Evolutionary conservation across 2,888 invertebrate genomes (phyloP).

Genomic region (Drosophila rubida): DNA sequence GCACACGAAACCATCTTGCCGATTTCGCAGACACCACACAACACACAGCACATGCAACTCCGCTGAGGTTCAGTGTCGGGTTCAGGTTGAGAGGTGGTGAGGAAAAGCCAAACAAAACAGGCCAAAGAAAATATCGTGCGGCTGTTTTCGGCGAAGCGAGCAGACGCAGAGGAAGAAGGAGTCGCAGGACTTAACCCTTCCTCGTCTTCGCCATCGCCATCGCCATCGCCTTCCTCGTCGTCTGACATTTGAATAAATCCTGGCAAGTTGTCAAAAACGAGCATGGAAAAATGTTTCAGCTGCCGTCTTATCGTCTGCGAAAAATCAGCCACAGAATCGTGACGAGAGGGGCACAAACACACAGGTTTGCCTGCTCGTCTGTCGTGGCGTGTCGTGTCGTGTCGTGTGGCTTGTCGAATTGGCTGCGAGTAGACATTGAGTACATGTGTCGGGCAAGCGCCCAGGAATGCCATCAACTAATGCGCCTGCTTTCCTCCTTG

Average conservation of each 20-base stretch:
- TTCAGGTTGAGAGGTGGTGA: conserved; percentile 14
- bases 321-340: conserved; percentile 53
- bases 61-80: conserved; percentile 20
- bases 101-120: conserved; percentile 46
- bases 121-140: conserved; percentile 76
- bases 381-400: conserved; percentile 9
- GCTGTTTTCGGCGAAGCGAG: conserved; percentile 48
- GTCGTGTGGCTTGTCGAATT: conserved; percentile 46
- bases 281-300: conserved; percentile 77
- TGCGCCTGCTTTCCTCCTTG: too few relatives aligned
- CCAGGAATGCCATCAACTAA: conserved; percentile 39
- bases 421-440: not conserved
- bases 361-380: conserved; percentile 27
- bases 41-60: conserved; percentile 12
- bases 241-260: conserved; percentile 77
- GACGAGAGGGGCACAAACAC: not conserved
- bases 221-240: too few relatives aligned
- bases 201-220: too few relatives aligned
- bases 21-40: conserved; percentile 28
- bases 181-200: conserved; percentile 66
- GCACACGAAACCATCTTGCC: conserved; percentile 53
- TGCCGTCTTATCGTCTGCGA: conserved; percentile 75
- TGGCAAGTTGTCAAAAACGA: conserved; percentile 76
- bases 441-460: conserved; percentile 68
- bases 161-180: conserved; percentile 13